These are phyloP conservation scores for Ametastegia equiseti DNA, from an alignment of 2,888 invertebrate genomes.

Conservation along the genomic window DNA sequence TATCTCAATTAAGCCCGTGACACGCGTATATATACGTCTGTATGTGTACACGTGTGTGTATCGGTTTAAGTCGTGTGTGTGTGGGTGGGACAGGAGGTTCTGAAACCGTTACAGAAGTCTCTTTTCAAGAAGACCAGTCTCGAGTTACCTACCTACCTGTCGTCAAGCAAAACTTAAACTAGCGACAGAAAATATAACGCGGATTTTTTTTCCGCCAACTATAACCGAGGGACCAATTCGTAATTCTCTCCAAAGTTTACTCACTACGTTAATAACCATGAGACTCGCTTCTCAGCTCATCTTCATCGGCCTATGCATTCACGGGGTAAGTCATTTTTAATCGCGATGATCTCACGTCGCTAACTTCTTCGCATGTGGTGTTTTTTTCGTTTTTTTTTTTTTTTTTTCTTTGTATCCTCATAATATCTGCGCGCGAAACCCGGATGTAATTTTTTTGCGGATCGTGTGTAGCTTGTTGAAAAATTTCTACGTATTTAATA, in stretches of 20 bases:
- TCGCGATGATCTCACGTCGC: neutral
- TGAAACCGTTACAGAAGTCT: slow-evolving; percentile 69
- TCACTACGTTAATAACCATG: neutral
- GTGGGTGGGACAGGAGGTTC: slow-evolving; percentile 62
- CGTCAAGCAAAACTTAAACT: slow-evolving; percentile 58
- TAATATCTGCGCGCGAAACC: no score
- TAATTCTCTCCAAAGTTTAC: neutral
- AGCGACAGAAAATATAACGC: neutral
- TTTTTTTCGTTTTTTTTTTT: neutral
- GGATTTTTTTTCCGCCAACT: neutral
- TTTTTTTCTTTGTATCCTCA: neutral
- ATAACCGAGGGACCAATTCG: neutral
- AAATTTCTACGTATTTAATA: no score
- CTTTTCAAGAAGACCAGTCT: slow-evolving; percentile 69
- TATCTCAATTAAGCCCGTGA: slow-evolving; percentile 48
- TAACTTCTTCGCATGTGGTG: neutral
- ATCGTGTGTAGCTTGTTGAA: no score
- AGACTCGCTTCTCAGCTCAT: neutral
- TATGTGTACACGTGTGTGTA: slow-evolving; percentile 11
- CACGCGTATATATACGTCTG: slow-evolving; percentile 38
- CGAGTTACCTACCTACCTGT: slow-evolving; percentile 64
- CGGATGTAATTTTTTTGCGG: neutral
- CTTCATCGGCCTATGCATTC: slow-evolving; percentile 9
- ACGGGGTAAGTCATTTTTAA: slow-evolving; percentile 29
- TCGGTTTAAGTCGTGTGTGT: slow-evolving; percentile 38